Evolutionary conservation across 2,888 invertebrate genomes (phyloP).

Genomic region (Mylabris sibirica): DNA sequence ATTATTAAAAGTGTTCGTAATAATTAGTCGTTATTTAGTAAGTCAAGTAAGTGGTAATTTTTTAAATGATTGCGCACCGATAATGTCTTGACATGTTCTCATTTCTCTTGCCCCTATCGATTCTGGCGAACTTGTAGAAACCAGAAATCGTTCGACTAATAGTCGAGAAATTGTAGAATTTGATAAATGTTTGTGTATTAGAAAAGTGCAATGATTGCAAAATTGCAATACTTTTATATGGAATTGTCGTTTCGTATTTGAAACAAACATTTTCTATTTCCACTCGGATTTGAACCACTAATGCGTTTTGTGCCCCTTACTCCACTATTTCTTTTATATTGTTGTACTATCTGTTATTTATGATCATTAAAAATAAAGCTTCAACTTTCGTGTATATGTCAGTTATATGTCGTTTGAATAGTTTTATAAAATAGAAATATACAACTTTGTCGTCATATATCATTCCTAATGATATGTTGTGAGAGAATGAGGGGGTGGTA

Average conservation of each 20-base stretch:
- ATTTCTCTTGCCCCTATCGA: not conserved
- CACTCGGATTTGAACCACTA: not conserved
- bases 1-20: not conserved
- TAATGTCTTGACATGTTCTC: not conserved
- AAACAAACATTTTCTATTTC: not conserved
- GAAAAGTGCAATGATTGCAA: not conserved
- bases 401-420: constrained; percentile 28
- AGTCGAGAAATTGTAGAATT: not conserved
- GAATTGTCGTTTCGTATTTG: not conserved
- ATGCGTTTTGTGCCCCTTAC: not conserved
- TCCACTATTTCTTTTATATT: constrained; percentile 1
- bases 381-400: constrained; percentile 19
- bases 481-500: constrained; percentile 23
- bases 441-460: constrained; percentile 28
- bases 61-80: not conserved
- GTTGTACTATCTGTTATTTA: constrained; percentile 24
- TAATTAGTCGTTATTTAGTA: not conserved
- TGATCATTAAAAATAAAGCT: constrained; percentile 18
- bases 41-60: not conserved
- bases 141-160: not conserved
- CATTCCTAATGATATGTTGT: constrained; percentile 36
- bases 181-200: constrained; percentile 6
- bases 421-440: constrained; percentile 32
- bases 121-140: not conserved
- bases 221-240: not conserved